Evolutionary conservation across 2,113 vertebrate species (phyloP).

Genomic region (Cryptomyrus ogoouensis): DNA sequence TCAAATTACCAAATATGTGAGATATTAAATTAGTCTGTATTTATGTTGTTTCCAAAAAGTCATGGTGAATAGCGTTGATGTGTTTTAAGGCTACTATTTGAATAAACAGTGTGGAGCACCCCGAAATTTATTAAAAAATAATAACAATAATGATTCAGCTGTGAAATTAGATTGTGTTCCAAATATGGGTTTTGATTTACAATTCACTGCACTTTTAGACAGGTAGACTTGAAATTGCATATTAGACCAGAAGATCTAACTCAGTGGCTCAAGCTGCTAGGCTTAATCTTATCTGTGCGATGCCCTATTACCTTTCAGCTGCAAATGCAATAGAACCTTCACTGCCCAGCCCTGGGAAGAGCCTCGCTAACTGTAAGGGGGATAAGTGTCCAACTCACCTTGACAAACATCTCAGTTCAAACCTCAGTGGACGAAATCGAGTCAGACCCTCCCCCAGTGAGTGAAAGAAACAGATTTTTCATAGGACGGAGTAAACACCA

Average conservation of each 20-base stretch:
- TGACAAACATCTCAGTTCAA: slow-evolving; percentile 5
- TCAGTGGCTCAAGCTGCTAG: background rate
- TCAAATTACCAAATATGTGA: background rate
- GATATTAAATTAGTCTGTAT: background rate
- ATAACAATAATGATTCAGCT: background rate
- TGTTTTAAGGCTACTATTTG: background rate
- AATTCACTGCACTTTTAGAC: background rate
- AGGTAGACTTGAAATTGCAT: slow-evolving; percentile 10
- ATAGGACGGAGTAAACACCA: background rate
- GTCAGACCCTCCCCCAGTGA: background rate
- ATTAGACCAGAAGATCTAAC: background rate
- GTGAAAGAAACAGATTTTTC: background rate
- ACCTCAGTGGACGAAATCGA: background rate
- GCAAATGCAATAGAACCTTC: background rate
- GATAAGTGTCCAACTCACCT: slow-evolving; percentile 7
- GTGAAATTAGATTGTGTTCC: background rate
- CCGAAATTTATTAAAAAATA: background rate
- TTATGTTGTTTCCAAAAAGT: background rate
- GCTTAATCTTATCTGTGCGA: background rate
- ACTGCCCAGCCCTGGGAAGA: background rate
- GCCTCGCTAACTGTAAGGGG: background rate
- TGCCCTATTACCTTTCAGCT: background rate
- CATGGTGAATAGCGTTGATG: background rate
- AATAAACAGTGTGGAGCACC: background rate
- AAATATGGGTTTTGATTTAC: slow-evolving; percentile 1